Conservation (phyloP, 2,113 vertebrate genomes). For the Sebastes schlegelii region DNA sequence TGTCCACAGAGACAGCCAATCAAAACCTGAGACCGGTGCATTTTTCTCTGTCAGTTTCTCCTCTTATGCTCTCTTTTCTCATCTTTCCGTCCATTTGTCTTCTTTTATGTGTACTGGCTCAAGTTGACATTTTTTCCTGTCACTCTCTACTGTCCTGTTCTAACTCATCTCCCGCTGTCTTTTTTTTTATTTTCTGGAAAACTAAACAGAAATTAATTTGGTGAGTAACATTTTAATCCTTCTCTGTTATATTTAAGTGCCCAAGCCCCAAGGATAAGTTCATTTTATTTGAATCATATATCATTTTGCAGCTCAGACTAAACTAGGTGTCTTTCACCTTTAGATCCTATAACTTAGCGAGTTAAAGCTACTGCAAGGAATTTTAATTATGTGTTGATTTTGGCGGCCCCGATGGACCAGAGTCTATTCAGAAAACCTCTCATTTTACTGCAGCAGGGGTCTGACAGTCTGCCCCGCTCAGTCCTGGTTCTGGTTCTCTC, state of each 20-base stretch:
- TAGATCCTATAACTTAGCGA: too few species aligned
- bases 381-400: too few species aligned
- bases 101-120: neutral
- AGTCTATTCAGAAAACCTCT: too few species aligned
- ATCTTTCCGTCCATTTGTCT: neutral
- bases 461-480: too few species aligned
- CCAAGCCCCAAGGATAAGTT: too few species aligned
- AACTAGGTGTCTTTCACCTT: too few species aligned
- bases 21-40: conserved; percentile 5
- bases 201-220: neutral
- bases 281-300: neutral
- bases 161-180: neutral
- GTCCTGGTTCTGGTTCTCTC: too few species aligned
- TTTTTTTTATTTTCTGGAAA: neutral
- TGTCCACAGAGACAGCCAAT: conserved; percentile 34
- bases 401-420: too few species aligned
- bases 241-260: neutral
- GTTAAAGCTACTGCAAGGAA: too few species aligned
- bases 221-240: neutral
- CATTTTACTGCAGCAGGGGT: too few species aligned
- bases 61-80: neutral
- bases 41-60: conserved; percentile 15
- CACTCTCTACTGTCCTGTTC: neutral
- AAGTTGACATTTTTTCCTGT: neutral
- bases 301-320: neutral